Base-by-base conservation (phyloP, 2,113 vertebrate genomes). In the Phaethornis superciliosus region DNA sequence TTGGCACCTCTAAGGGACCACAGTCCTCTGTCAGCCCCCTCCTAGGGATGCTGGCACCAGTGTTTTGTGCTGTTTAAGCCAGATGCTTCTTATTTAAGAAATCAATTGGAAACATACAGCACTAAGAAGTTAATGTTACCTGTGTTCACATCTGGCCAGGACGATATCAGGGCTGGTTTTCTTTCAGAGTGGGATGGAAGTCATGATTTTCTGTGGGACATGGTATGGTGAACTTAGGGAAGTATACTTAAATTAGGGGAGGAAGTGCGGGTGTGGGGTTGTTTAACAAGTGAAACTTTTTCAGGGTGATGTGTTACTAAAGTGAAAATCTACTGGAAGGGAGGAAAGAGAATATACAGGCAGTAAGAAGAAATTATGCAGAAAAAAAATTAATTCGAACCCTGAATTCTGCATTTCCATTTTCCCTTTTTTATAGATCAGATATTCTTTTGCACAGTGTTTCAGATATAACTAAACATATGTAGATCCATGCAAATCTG, bases 11-110 rank as follows among this genome's bases (percentile, higher is more conserved):
- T 70, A 70, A 93, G 63, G 82, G 70, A 92, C 42, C 26, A 44
- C 0, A 2, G 42, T 46, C 54, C 59, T 40, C 56, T 90, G 87
- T 82, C 95, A 96, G 92, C 75, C 10, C 33, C 82, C 81, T 88
- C 30, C 27, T 40, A 59, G 72, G 3, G 0, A 46, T 60, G 21
- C 20, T 93, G 85, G 88, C 81, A 94, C 17, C 71, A 81, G 19
- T 16, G 10, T 49, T 77, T 77, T 2, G 0, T 55, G 10, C 47
- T 88, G 20, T 89, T 94, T 90, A 91, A 95, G 28, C 60, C 93
- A 95, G 72, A 86, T 77, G 94, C 16, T 85, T 74, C 68, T 82
- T 85, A 82, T 94, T 95, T 88, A 93, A 95, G 76, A 88, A 75
- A 95, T 17, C 0, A 1, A 90, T 90, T 91, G 85, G 72, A 91